Conservation (phyloP, 2,888 invertebrate genomes). For the Temnothorax ravouxi region DNA sequence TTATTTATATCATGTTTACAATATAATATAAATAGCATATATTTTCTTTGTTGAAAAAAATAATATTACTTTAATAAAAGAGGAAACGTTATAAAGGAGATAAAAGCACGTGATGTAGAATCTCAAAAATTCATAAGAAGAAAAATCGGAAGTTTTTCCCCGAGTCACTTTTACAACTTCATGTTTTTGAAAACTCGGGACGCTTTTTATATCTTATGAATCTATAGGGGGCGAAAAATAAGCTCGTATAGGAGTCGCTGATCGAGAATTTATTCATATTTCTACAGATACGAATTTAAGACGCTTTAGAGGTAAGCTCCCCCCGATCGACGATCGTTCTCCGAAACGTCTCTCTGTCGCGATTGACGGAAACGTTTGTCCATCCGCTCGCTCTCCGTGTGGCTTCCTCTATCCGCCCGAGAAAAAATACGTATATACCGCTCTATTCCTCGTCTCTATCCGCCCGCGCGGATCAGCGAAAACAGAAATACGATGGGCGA, state of each 20-base stretch:
- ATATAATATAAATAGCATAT: not conserved
- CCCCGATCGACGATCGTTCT: not conserved
- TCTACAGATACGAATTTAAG: conserved; percentile 16
- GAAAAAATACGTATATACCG: conserved; percentile 16
- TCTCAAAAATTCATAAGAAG: no score
- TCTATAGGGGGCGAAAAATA: not conserved
- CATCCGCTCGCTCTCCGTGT: not conserved
- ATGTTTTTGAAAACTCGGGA: not conserved
- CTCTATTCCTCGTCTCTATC: conserved; percentile 46
- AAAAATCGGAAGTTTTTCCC: not conserved
- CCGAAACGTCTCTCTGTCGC: conserved; percentile 13
- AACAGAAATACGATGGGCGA: conserved; percentile 51
- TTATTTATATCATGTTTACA: not conserved
- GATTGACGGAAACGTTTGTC: conserved; percentile 21
- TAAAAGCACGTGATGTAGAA: not conserved
- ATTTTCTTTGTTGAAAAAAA: not conserved
- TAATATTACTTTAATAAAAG: not conserved
- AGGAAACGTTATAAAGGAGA: not conserved
- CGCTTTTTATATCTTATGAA: not conserved
- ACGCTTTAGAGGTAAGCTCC: conserved; percentile 5
- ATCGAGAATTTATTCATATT: not conserved
- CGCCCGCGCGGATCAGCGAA: conserved; percentile 48
- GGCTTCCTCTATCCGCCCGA: conserved; percentile 42
- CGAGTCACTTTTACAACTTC: not conserved
- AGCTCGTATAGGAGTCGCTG: not conserved